Evolutionary conservation across 2,888 invertebrate genomes (phyloP).

Genomic region (Dynastes maya): DNA sequence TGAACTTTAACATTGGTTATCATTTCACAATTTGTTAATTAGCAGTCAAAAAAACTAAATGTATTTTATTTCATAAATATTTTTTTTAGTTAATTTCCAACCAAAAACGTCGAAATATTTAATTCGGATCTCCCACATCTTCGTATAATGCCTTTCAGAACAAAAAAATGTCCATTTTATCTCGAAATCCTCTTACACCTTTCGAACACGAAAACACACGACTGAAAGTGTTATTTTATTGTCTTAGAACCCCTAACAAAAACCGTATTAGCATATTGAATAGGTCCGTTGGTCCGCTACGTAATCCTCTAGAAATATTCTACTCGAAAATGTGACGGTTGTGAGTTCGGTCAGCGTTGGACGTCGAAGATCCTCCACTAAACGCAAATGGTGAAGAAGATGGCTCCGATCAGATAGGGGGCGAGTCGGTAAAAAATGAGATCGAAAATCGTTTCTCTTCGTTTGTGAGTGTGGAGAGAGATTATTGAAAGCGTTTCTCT

Average conservation of each 20-base stretch:
- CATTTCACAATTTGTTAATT: too few species aligned
- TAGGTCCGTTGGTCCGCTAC: conserved; percentile 12
- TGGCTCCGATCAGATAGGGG: conserved; percentile 26
- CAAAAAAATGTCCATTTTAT: not conserved
- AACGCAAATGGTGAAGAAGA: not conserved
- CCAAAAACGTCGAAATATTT: too few species aligned
- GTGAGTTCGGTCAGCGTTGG: not conserved
- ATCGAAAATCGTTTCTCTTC: conserved; percentile 6
- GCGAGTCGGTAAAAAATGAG: conserved; percentile 5
- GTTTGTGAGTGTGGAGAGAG: not conserved
- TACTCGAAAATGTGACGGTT: not conserved
- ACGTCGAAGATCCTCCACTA: conserved; percentile 6
- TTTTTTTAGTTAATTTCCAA: too few species aligned
- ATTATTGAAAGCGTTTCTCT: conserved; percentile 47
- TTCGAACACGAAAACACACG: conserved; percentile 9
- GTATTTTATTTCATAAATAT: too few species aligned
- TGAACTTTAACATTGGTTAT: too few species aligned
- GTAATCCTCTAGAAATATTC: conserved; percentile 36
- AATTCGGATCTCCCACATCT: too few species aligned
- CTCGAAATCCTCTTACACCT: not conserved
- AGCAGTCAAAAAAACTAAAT: too few species aligned
- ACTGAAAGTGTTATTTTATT: conserved; percentile 29
- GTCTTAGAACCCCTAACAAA: conserved; percentile 28
- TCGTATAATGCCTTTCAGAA: not conserved
- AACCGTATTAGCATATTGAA: conserved; percentile 45